Percentiles rank a stretch among this genome's conserved stretches.
These are phyloP conservation scores for Propithecus coquereli DNA, from an alignment of 2,113 vertebrate genomes.

Conservation along the genomic window DNA sequence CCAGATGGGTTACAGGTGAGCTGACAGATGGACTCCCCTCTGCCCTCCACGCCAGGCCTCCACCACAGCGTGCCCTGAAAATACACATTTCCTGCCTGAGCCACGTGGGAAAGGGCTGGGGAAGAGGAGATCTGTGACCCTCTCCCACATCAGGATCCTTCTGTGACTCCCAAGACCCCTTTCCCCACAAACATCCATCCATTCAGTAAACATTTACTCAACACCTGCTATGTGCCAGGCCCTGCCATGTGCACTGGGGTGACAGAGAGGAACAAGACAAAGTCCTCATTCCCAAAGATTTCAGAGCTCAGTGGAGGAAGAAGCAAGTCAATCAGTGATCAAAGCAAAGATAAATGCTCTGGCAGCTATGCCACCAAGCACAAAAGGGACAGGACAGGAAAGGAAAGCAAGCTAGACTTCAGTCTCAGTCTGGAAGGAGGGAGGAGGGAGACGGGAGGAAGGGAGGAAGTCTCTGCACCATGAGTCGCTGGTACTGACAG, in stretches of 20 bases:
- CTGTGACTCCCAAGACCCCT: not conserved
- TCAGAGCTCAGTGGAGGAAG: not conserved
- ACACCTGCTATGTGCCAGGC: rapidly evolving
- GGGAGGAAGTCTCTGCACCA: not conserved
- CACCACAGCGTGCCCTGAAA: not conserved
- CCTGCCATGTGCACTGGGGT: not conserved
- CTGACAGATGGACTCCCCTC: not conserved
- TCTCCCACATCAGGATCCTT: not conserved
- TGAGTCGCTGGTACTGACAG: not conserved
- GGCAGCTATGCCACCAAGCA: not conserved
- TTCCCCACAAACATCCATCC: not conserved
- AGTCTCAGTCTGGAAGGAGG: not conserved
- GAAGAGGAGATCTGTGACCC: not conserved
- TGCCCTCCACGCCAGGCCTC: not conserved
- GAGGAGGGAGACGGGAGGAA: not conserved
- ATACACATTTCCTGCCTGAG: not conserved
- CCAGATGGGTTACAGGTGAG: not conserved
- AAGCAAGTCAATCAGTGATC: not conserved
- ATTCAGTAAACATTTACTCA: not conserved
- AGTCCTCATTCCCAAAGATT: not conserved
- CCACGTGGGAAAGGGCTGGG: too few relatives aligned
- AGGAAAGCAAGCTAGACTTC: not conserved
- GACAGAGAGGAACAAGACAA: not conserved
- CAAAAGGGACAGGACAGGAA: not conserved
- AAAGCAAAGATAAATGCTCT: not conserved